Evolutionary conservation across 2,888 invertebrate species (phyloP).

Genomic region (Eupithecia abbreviata): DNA sequence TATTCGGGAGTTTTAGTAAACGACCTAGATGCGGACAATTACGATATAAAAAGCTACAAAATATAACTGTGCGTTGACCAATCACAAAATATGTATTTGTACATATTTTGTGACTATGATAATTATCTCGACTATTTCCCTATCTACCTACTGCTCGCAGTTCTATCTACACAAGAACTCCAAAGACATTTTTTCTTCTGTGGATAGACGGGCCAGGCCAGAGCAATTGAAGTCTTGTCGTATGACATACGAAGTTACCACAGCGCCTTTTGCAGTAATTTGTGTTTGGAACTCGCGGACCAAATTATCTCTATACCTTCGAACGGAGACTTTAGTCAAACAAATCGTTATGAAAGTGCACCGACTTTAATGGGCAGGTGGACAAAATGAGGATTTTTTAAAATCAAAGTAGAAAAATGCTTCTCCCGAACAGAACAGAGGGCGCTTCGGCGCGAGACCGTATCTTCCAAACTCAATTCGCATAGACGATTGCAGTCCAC

Average conservation of each 20-base stretch:
- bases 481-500: neutral
- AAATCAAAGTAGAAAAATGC: too few relatives aligned
- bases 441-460: neutral
- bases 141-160: conserved; percentile 1
- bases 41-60: conserved; percentile 29
- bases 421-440: too few relatives aligned
- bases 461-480: neutral
- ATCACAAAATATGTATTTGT: conserved; percentile 20
- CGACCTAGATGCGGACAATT: conserved; percentile 2
- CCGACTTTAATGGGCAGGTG: too few relatives aligned
- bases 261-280: neutral
- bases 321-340: neutral
- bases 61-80: conserved; percentile 26
- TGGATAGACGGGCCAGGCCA: neutral
- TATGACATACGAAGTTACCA: neutral
- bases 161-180: neutral
- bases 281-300: neutral
- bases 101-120: neutral
- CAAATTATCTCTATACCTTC: neutral
- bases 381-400: too few relatives aligned
- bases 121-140: neutral
- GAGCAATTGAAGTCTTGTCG: neutral
- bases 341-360: neutral
- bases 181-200: neutral
- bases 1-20: conserved; percentile 6